Evolutionary conservation across 2,888 invertebrate genomes (phyloP).

Genomic region (Tricholauxania praeusta): DNA sequence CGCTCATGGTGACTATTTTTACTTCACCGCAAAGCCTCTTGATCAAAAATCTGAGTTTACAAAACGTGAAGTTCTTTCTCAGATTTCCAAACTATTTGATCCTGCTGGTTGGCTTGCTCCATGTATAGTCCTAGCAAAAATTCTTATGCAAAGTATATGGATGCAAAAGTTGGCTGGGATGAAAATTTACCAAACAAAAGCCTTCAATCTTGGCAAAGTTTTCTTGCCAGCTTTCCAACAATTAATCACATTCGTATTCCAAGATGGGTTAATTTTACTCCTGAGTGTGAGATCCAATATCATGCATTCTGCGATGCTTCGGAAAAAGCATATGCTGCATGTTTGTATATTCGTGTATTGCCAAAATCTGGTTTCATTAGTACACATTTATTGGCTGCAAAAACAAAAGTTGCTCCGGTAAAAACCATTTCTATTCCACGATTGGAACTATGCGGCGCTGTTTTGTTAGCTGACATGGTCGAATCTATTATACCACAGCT

Average conservation of each 20-base stretch:
- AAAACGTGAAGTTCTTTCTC: conserved; percentile 27
- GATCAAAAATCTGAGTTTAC: conserved; percentile 18
- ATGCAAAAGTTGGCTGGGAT: conserved; percentile 12
- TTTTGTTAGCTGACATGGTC: too few species aligned
- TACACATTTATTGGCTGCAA: conserved; percentile 25
- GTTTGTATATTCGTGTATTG: conserved; percentile 25
- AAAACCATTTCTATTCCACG: conserved; percentile 27
- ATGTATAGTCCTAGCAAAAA: conserved; percentile 5
- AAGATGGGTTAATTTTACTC: conserved; percentile 32
- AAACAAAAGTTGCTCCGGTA: conserved; percentile 36
- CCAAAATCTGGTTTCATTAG: neutral
- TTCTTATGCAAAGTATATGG: conserved; percentile 16
- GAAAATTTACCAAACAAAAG: neutral
- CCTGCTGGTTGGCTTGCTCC: conserved; percentile 25
- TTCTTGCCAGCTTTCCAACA: neutral
- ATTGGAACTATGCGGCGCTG: too few species aligned
- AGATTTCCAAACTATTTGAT: conserved; percentile 20
- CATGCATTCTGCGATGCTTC: conserved; percentile 36
- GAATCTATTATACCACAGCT: neutral
- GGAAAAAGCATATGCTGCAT: conserved; percentile 28
- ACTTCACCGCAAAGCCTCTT: conserved; percentile 13
- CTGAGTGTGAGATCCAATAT: conserved; percentile 16
- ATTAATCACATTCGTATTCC: conserved; percentile 32
- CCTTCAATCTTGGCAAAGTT: neutral
- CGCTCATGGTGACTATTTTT: conserved; percentile 28